phyloP scores from a whole-genome alignment of 1,140 invertebrate species.

The Diachasmimorpha longicaudata region DNA sequence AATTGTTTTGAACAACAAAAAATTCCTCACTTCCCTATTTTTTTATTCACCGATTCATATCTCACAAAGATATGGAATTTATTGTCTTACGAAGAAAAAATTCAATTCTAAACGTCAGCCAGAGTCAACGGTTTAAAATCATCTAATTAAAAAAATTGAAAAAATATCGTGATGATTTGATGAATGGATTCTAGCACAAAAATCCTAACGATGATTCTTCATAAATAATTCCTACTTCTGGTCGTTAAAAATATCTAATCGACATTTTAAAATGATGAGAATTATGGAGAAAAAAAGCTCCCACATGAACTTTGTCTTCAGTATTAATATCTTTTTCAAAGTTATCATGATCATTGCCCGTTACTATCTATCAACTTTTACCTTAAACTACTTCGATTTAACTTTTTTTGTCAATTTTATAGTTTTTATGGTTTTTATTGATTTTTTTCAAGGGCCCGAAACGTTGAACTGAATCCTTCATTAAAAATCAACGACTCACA shows the following conservation, averaged over 20 bases:
- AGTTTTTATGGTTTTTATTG: conserved; percentile 15
- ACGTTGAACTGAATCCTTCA: neutral
- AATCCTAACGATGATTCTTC: conserved; percentile 13
- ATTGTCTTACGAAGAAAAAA: conserved; percentile 25
- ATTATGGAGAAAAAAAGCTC: conserved; percentile 41
- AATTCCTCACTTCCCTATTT: neutral
- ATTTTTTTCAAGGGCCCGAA: neutral
- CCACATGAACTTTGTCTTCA: conserved; percentile 28
- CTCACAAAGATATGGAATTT: conserved; percentile 18
- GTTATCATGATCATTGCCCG: conserved; percentile 33
- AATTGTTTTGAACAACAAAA: conserved; percentile 8
- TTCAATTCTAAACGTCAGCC: neutral
- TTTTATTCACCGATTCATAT: neutral
- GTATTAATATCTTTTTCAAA: conserved; percentile 31
- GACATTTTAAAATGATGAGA: conserved; percentile 31
- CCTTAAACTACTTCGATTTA: conserved; percentile 25
- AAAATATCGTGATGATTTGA: conserved; percentile 5
- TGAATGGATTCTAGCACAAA: neutral
- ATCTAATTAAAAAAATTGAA: neutral
- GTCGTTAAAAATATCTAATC: neutral
- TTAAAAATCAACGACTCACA: neutral
- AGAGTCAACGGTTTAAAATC: neutral
- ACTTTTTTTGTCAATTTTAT: conserved; percentile 15
- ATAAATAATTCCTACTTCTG: neutral
- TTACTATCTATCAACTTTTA: conserved; percentile 38